phyloP scores from a whole-genome alignment of 2,113 vertebrate species.

The Lethenteron reissneri region DNA sequence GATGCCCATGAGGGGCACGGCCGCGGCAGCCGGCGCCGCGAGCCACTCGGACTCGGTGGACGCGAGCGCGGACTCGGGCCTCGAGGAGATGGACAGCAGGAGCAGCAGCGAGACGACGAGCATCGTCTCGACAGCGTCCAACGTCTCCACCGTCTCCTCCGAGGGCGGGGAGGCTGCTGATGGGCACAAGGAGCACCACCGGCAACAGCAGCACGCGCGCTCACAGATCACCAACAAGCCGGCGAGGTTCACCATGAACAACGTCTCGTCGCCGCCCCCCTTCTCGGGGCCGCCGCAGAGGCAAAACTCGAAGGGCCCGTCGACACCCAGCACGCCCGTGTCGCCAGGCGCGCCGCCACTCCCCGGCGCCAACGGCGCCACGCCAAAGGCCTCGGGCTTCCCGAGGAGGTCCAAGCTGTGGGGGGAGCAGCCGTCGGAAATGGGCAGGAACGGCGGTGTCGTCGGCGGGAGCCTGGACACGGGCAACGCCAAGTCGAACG shows the following conservation, averaged over 20 bases:
- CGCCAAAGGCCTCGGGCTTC: background rate
- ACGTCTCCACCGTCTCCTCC: conserved; percentile 84
- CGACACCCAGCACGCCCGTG: background rate
- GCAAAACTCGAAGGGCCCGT: background rate
- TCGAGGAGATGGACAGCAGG: conserved; percentile 73
- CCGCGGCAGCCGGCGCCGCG: background rate
- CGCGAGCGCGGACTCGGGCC: conserved; percentile 56
- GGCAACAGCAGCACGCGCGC: background rate
- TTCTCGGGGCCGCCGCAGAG: background rate
- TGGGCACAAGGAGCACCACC: conserved; percentile 15
- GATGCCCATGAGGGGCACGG: conserved; percentile 18
- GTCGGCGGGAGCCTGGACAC: conserved; percentile 11
- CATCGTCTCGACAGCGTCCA: conserved; percentile 77
- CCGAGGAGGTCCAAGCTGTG: conserved; percentile 3
- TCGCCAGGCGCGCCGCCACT: too few relatives aligned
- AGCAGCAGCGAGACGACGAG: conserved; percentile 87
- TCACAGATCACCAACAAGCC: too few relatives aligned
- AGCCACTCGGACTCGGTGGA: conserved; percentile 40
- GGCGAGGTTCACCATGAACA: too few relatives aligned
- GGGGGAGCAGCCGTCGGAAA: background rate
- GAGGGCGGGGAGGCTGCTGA: conserved; percentile 67
- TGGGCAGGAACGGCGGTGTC: background rate
- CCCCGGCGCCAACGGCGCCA: too few relatives aligned
- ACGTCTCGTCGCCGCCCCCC: too few relatives aligned
- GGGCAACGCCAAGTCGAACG: conserved; percentile 55